Evolutionary conservation across 2,797 vertebrate genomes (phyloP).

Genomic region (Cephalopachus bancanus): DNA sequence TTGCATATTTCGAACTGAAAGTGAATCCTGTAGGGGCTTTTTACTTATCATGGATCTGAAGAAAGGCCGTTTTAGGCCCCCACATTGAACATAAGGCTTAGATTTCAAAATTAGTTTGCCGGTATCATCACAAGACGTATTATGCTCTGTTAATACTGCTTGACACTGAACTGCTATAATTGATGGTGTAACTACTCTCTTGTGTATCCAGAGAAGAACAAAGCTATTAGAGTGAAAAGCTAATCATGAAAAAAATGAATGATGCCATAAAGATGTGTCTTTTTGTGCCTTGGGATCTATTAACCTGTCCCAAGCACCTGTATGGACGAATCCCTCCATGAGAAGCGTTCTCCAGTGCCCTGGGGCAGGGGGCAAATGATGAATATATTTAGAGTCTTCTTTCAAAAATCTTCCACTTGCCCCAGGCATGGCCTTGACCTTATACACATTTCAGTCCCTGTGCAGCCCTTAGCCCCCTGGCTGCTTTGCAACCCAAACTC

Average conservation of each 20-base stretch:
- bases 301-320: conserved; percentile 95
- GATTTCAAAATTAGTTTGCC: conserved; percentile 96
- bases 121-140: conserved; percentile 96
- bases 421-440: background rate
- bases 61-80: conserved; percentile 83
- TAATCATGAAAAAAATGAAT: conserved; percentile 95
- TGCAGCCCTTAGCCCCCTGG: background rate
- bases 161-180: conserved; percentile 95
- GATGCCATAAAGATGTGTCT: conserved; percentile 94
- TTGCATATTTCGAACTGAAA: conserved; percentile 73
- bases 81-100: conserved; percentile 93
- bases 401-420: background rate
- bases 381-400: background rate
- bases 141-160: conserved; percentile 95
- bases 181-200: conserved; percentile 94
- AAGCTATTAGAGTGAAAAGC: conserved; percentile 95
- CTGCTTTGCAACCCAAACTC: background rate
- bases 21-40: conserved; percentile 78
- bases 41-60: conserved; percentile 79
- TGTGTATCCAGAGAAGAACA: conserved; percentile 97
- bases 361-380: background rate
- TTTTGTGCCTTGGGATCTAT: conserved; percentile 95
- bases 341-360: conserved; percentile 91
- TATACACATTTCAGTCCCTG: background rate
- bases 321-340: conserved; percentile 95